Base-by-base conservation (phyloP, 2,888 invertebrate genomes). In the Dryococelus australis region DNA sequence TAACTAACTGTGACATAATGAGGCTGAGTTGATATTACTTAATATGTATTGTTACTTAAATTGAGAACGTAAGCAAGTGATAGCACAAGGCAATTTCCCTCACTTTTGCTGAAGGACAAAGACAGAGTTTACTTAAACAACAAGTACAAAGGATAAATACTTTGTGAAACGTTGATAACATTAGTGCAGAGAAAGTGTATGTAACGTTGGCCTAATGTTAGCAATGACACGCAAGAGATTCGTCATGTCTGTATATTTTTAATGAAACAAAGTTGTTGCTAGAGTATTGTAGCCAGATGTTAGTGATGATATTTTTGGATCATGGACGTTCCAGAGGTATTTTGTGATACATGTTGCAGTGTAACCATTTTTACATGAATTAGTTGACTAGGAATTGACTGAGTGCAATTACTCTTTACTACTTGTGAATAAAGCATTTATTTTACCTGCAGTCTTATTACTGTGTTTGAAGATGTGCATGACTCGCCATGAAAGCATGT, bases 1-100 rank as follows among this genome's bases (percentile, higher is more conserved):
- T n/a, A 65, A 65, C 65, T n/a, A 65, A 65, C 65, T 65, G 65
- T 65, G 65, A 65, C 65, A n/a, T 65, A 65, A 65, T 65, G 65
- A 65, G 65, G 65, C 65, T 65, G 65, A 65, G 65, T 24, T n/a
- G n/a, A 65, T 65, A 65, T 65, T 65, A 65, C 65, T 24, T 65
- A 65, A 10, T 47, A 13, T 16, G 16, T 65, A n/a, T 65, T 65
- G 65, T 65, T 65, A 65, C 65, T 65, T 65, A 65, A 65, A 1
- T 24, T 65, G n/a, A 65, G n/a, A 24, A 65, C 16, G 20, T 65
- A 65, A 20, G 24, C 16, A 24, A n/a, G 47, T 47, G 47, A 47
- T 47, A 47, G 12, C 10, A 16, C 16, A 47, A 16, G 65, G 65
- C 65, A 65, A 3, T n/a, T 65, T n/a, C 65, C n/a, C 65, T 16